Evolutionary conservation across 2,888 invertebrate species (phyloP).

Genomic region (Carpatolechia fugitivella): DNA sequence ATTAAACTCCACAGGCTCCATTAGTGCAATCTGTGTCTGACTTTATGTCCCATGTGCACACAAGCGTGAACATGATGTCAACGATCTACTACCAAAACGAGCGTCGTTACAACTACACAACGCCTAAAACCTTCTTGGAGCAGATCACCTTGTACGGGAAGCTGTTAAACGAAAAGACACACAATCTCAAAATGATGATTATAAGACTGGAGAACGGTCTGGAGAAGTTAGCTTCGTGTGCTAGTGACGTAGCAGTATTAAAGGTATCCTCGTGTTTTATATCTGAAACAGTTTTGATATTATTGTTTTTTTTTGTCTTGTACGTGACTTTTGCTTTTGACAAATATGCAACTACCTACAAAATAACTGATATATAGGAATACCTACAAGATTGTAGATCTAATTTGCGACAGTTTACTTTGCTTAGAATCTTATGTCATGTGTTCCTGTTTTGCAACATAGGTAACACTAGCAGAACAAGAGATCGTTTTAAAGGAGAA

Average conservation of each 20-base stretch:
- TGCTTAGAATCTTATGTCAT: too few relatives aligned
- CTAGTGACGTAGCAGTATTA: constrained; percentile 90
- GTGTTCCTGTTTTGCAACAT: neutral
- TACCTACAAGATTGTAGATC: too few relatives aligned
- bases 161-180: constrained; percentile 82
- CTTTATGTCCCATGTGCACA: constrained; percentile 95
- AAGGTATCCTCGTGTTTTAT: too few relatives aligned
- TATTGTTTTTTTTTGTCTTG: too few relatives aligned
- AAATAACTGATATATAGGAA: too few relatives aligned
- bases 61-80: constrained; percentile 92
- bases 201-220: constrained; percentile 91
- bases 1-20: too few relatives aligned
- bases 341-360: too few relatives aligned
- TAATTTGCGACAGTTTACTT: too few relatives aligned
- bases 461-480: constrained; percentile 82
- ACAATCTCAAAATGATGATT: constrained; percentile 86
- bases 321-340: too few relatives aligned
- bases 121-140: constrained; percentile 96
- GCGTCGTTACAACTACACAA: constrained; percentile 95
- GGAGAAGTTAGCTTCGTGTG: constrained; percentile 91
- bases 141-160: constrained; percentile 91
- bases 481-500: constrained; percentile 91
- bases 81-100: constrained; percentile 89
- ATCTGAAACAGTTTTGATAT: too few relatives aligned
- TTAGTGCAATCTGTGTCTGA: constrained; percentile 84